phyloP scores from a whole-genome alignment of 2,888 invertebrate species.

The Dynastes tityus region DNA sequence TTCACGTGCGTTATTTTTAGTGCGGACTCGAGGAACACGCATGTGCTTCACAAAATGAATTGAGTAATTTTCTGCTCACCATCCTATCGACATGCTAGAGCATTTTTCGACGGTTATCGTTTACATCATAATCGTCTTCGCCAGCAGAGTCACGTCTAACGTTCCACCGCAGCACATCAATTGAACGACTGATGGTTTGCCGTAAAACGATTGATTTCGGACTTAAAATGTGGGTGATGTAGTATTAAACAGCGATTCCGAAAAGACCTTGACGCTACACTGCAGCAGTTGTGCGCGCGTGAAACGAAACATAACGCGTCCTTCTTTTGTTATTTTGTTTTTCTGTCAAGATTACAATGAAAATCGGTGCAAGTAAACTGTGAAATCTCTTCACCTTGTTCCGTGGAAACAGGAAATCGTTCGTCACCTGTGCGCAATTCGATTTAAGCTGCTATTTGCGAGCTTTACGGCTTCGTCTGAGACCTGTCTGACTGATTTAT shows the following conservation, averaged over 20 bases:
- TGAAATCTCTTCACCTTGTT: conserved; percentile 20
- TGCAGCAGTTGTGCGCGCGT: conserved; percentile 38
- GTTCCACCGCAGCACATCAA: conserved; percentile 21
- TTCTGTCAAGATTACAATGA: conserved; percentile 8
- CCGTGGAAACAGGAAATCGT: not conserved
- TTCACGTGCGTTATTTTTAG: conserved; percentile 51
- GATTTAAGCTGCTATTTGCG: not conserved
- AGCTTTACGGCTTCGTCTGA: conserved; percentile 4
- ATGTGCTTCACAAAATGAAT: conserved; percentile 52
- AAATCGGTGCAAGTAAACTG: conserved; percentile 35
- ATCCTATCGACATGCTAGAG: conserved; percentile 45
- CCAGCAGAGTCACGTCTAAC: conserved; percentile 18
- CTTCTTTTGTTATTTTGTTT: conserved; percentile 38
- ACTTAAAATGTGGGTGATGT: conserved; percentile 43
- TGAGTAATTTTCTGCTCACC: conserved; percentile 52
- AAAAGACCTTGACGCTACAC: conserved; percentile 34
- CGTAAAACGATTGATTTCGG: conserved; percentile 43
- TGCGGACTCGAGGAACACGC: conserved; percentile 49
- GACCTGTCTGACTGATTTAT: conserved; percentile 12
- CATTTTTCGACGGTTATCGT: conserved; percentile 41
- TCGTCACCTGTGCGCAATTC: conserved; percentile 11
- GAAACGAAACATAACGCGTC: conserved; percentile 28
- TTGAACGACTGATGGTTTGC: conserved; percentile 42
- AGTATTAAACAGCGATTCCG: conserved; percentile 25
- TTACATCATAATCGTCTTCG: conserved; percentile 10